These are phyloP conservation scores for Sceloporus undulatus DNA, from an alignment of 2,113 vertebrate genomes.

Conservation along the genomic window DNA sequence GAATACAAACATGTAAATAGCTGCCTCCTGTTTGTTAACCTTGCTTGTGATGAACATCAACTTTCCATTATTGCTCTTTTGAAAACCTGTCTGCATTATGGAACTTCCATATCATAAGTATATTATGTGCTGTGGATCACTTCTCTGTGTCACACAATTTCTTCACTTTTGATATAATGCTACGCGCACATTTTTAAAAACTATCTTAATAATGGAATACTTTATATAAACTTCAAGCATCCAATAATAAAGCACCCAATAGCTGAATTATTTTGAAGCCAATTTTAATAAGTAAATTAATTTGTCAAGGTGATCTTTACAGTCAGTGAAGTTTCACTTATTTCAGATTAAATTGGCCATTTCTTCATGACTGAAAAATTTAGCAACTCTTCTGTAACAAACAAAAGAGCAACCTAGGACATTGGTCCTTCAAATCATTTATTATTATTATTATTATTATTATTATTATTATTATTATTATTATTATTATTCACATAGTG, in stretches of 20 bases:
- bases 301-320: constrained; percentile 52
- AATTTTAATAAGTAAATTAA: constrained; percentile 48
- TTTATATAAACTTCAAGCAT: constrained; percentile 30
- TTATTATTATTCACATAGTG: no score
- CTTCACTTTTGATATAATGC: not conserved
- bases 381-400: accelerated
- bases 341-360: constrained; percentile 38
- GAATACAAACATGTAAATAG: no score
- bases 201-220: not conserved
- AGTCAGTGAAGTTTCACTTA: accelerated
- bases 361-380: constrained; percentile 21
- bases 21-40: no score
- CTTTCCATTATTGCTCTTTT: no score
- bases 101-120: not conserved
- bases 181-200: not conserved
- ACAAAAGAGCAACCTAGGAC: not conserved
- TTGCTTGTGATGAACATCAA: no score
- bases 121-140: not conserved
- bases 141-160: not conserved
- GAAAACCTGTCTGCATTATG: no score
- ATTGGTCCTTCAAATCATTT: not conserved
- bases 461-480: no score
- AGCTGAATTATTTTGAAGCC: constrained; percentile 47
- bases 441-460: no score
- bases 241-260: constrained; percentile 18